Percentiles rank a stretch among this genome's conserved stretches.
phyloP scores from a whole-genome alignment of 2,113 vertebrate species.

The Tympanuchus pallidicinctus region DNA sequence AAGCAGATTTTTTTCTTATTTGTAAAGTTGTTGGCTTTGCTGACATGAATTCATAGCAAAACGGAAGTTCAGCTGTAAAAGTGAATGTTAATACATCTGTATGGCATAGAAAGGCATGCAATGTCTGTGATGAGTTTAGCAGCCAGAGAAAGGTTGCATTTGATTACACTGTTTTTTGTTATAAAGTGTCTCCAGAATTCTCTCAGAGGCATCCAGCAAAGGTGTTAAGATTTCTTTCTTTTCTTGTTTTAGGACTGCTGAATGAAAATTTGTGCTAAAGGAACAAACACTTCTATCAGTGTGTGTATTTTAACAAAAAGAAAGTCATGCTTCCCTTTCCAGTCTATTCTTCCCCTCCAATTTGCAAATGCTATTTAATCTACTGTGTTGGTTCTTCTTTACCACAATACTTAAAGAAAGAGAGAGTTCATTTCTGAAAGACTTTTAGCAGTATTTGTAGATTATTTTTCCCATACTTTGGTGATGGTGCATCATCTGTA shows the following conservation, averaged over 20 bases:
- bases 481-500: background rate
- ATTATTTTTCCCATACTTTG: background rate
- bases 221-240: background rate
- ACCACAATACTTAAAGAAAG: background rate
- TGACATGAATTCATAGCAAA: background rate
- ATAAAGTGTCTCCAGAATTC: background rate
- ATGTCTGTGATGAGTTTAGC: conserved; percentile 23
- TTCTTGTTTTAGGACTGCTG: background rate
- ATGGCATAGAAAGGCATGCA: background rate
- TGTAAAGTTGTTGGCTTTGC: background rate
- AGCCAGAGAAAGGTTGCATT: background rate
- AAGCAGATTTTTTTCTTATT: background rate
- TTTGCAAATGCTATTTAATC: background rate
- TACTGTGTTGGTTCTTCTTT: background rate
- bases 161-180: background rate
- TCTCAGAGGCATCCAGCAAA: background rate
- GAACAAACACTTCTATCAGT: background rate
- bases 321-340: background rate
- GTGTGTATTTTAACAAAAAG: background rate
- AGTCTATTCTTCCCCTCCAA: background rate
- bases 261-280: conserved; percentile 27
- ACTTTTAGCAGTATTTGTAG: background rate
- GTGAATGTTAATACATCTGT: background rate
- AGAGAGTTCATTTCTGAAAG: background rate
- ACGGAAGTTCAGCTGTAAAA: background rate